Evolutionary conservation across 2,888 invertebrate genomes (phyloP), one percentile per base, ranked within the genome.

Genomic region (Thera britannica): DNA sequence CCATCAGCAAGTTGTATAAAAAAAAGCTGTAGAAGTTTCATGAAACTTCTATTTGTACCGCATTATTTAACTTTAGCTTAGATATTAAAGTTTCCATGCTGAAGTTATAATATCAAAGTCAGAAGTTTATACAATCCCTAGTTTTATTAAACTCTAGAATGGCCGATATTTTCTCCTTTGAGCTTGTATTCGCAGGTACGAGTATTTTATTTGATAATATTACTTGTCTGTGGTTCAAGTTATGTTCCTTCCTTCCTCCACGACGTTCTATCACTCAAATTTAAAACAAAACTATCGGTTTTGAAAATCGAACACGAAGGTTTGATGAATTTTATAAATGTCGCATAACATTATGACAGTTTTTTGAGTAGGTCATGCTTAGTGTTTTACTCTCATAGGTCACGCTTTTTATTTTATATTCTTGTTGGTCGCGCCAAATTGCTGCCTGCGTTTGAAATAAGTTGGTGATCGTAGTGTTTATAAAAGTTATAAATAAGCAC

Each of bases 331-430:
- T 48, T 68, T 74, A 70, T 55, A 72, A 72, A 65, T 36, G 1
- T 11, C 66, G 77, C 87, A 86, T 90, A 88, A 90, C 90, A 88
- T 82, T 78, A 23, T 79, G 80, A 79, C 79, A 74, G 75, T 80
- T 79, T 74, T 73, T 88, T 87, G 79, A 85, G 87, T 83, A 80
- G 88, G 89, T 44, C 44, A 44, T 9, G 44, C 8, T 46, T 46
- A 46, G 44, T 46, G 9, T 46, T 46, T 46, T 46, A 46, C 8
- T 46, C 44, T 46, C 44, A 2, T 2, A 46, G 44, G 44, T 46
- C 44, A 9, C 7, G 44, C 44, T 46, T 46, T 46, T 46, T 46
- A 46, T 9, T 46, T 46, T 8, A 46, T 46, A 46, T 46, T 46
- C 44, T 9, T 2, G 44, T 46, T 46, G 44, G 44, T 85, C 82